Percentiles rank a stretch among this genome's conserved stretches.
Evolutionary conservation across 2,797 vertebrate species (phyloP).

Genomic region (Esox lucius): DNA sequence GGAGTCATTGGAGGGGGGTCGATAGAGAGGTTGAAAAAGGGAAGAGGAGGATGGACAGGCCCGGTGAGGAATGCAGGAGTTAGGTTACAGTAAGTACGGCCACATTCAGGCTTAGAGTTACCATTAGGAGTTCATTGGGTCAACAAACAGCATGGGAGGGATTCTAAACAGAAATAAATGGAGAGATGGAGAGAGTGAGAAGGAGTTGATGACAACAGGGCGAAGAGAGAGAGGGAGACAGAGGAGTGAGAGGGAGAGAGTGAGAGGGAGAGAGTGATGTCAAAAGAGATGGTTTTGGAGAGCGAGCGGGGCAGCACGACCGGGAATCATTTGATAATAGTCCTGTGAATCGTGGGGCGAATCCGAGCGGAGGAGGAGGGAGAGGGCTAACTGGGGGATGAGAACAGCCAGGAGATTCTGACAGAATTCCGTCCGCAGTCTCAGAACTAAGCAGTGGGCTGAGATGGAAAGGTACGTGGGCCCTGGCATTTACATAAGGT

Average conservation of each 20-base stretch:
- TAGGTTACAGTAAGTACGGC: background rate
- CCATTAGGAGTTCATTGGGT: background rate
- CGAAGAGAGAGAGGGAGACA: background rate
- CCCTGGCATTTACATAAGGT: background rate
- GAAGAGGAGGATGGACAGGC: conserved; percentile 4
- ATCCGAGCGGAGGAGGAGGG: conserved; percentile 23
- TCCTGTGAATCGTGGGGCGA: conserved; percentile 47
- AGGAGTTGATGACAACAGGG: conserved; percentile 7
- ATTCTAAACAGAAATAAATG: no score
- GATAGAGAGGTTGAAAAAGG: conserved; percentile 25
- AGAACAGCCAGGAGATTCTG: conserved; percentile 34
- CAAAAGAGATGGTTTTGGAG: conserved; percentile 18
- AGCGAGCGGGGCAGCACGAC: conserved; percentile 33
- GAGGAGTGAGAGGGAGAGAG: background rate
- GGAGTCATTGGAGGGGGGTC: conserved; percentile 12
- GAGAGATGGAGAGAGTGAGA: background rate
- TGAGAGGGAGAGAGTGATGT: conserved; percentile 22
- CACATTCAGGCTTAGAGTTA: background rate
- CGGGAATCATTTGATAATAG: conserved; percentile 58
- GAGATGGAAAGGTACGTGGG: background rate
- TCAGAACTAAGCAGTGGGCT: conserved; percentile 27
- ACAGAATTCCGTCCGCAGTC: conserved; percentile 18
- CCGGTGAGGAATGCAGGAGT: background rate
- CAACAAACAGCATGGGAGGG: background rate
- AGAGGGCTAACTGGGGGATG: conserved; percentile 45